Conservation (phyloP, 2,888 invertebrate species). For the Rhodophaea formosa region DNA sequence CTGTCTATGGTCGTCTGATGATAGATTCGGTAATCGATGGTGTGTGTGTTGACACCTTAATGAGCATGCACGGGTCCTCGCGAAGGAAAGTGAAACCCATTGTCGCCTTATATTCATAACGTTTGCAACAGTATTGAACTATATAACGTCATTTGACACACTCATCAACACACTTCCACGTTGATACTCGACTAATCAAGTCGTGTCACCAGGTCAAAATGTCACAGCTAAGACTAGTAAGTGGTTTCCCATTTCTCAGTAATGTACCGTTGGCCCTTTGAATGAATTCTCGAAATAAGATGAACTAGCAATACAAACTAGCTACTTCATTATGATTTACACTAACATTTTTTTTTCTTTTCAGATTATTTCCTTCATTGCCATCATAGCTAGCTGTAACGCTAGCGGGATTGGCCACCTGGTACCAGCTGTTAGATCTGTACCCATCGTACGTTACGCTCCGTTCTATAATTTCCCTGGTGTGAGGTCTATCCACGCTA, state of each 20-base stretch:
- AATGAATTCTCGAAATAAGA: background rate
- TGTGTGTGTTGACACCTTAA: constrained; percentile 63
- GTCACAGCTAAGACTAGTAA: constrained; percentile 67
- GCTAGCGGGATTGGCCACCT: constrained; percentile 71
- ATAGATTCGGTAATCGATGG: constrained; percentile 63
- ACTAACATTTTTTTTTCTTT: constrained; percentile 30
- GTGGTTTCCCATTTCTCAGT: constrained; percentile 31
- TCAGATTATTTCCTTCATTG: constrained; percentile 55
- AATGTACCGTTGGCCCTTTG: background rate
- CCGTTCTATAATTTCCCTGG: constrained; percentile 74
- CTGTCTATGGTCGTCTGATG: constrained; percentile 55
- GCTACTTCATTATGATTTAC: background rate
- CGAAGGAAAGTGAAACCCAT: constrained; percentile 76
- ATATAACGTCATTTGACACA: constrained; percentile 72
- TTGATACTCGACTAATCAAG: constrained; percentile 64
- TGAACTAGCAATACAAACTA: background rate
- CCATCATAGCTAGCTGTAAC: constrained; percentile 64
- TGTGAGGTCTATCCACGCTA: constrained; percentile 66
- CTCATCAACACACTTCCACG: constrained; percentile 61
- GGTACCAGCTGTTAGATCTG: constrained; percentile 55
- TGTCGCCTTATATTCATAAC: constrained; percentile 62
- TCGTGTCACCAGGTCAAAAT: constrained; percentile 55
- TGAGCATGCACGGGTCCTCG: constrained; percentile 68
- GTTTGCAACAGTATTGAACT: constrained; percentile 78
- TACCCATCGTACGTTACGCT: constrained; percentile 68